Base-by-base conservation (phyloP, 2,797 vertebrate genomes). In the Micrastur ruficollis region DNA sequence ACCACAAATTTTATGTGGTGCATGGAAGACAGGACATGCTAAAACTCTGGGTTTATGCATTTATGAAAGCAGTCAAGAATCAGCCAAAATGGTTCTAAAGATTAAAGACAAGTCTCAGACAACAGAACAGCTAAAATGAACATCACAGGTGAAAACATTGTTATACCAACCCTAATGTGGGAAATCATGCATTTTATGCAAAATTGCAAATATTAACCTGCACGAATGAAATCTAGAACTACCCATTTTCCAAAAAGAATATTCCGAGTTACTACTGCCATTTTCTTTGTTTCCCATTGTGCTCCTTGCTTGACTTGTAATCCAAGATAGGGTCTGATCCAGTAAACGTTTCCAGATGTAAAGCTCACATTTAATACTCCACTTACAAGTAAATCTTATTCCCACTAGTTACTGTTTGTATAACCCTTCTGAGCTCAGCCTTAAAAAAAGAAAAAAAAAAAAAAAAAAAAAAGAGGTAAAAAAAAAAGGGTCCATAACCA, bases 311-410 rank as follows among this genome's bases (percentile, higher is more conserved):
- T 68, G 70, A 84, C 50, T 89, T 12, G 4, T 31, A 72, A 31
- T 79, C 46, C 36, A 89, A 95, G 80, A 91, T 95, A 95, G 62
- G 73, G 66, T 84, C 73, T 90, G 91, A 93, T 93, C 47, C 53
- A 92, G 62, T 96, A 96, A 96, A 70, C 50, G 70, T n/a, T 97
- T 96, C 94, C 94, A 95, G 91, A 95, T 96, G 91, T 91, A 95
- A 88, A 88, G 53, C 40, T 91, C 72, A 27, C 71, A 94, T 93
- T 94, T 94, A 95, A 75, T 90, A 84, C 73, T 93, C 90, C 70
- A 90, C 68, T 58, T 94, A 73, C 31, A 94, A 95, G 89, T 84
- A 95, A 84, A 93, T 91, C 80, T 96, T 93, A 93, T 66, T 95
- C 85, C 87, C 90, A 94, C 79, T 93, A 93, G 53, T 97, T 87